phyloP scores from a whole-genome alignment of 2,113 vertebrate genomes.

The Ptychochromis oligacanthus region DNA sequence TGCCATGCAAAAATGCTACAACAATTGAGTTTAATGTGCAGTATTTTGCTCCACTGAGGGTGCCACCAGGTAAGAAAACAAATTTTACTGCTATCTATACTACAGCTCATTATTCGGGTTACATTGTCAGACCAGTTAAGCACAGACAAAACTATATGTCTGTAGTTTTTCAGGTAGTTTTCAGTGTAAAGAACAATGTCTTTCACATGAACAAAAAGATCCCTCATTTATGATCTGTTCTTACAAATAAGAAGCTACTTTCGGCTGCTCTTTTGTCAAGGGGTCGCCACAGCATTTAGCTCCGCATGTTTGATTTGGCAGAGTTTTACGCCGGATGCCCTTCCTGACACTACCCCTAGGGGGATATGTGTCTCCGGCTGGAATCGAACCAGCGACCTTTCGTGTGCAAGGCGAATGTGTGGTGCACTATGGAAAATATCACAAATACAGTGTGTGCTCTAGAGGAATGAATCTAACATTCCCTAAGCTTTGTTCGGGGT shows the following conservation, averaged over 20 bases:
- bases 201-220: no score
- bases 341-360: no score
- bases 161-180: neutral
- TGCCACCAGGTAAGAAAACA: neutral
- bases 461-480: neutral
- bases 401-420: no score
- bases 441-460: neutral
- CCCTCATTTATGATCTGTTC: neutral
- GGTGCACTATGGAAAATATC: no score
- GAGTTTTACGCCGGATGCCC: no score
- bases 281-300: no score
- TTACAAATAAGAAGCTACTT: no score
- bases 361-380: no score
- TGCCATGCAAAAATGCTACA: neutral
- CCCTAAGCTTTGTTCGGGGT: conserved; percentile 10
- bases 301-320: no score
- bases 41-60: neutral
- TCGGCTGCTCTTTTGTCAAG: no score
- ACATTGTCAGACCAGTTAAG: neutral
- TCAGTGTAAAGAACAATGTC: neutral
- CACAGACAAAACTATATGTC: neutral
- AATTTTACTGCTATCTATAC: neutral
- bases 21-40: neutral
- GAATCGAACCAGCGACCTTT: no score
- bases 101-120: neutral